phyloP scores from a whole-genome alignment of 2,888 invertebrate genomes.

The Hartigia nigra region DNA sequence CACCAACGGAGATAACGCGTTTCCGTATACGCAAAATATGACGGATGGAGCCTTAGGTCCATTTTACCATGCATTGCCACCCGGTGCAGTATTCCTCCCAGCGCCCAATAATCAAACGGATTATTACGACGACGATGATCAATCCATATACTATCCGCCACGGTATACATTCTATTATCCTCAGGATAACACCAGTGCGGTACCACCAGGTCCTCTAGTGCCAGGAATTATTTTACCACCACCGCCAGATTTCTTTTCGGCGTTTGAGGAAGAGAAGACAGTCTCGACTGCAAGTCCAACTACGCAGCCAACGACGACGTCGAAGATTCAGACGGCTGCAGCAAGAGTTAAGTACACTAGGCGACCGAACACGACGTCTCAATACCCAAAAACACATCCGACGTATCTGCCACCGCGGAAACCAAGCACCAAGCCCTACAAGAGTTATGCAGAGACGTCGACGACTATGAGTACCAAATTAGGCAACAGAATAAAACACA shows the following conservation, averaged over 20 bases:
- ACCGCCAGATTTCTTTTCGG: conserved; percentile 87
- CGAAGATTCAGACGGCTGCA: conserved; percentile 33
- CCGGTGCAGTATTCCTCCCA: conserved; percentile 71
- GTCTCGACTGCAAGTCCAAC: conserved; percentile 46
- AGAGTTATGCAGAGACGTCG: conserved; percentile 24
- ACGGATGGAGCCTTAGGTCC: conserved; percentile 62
- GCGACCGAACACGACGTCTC: conserved; percentile 47
- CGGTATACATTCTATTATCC: conserved; percentile 89
- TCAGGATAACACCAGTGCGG: conserved; percentile 79
- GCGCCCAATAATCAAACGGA: conserved; percentile 75
- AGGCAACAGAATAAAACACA: conserved; percentile 40
- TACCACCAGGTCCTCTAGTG: conserved; percentile 87
- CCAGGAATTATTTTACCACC: conserved; percentile 90
- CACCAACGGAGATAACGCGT: conserved; percentile 75
- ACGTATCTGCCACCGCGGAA: conserved; percentile 49
- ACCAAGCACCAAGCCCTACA: conserved; percentile 43
- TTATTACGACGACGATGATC: conserved; percentile 89
- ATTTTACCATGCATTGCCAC: conserved; percentile 71
- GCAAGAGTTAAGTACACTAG: conserved; percentile 47
- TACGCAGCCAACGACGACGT: conserved; percentile 24
- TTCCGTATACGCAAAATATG: conserved; percentile 50
- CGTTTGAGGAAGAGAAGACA: conserved; percentile 69
- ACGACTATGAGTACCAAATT: conserved; percentile 28
- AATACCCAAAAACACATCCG: conserved; percentile 30
- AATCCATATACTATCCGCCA: conserved; percentile 90